Conservation (phyloP, 2,113 vertebrate genomes). For the Copsychus sechellarum region DNA sequence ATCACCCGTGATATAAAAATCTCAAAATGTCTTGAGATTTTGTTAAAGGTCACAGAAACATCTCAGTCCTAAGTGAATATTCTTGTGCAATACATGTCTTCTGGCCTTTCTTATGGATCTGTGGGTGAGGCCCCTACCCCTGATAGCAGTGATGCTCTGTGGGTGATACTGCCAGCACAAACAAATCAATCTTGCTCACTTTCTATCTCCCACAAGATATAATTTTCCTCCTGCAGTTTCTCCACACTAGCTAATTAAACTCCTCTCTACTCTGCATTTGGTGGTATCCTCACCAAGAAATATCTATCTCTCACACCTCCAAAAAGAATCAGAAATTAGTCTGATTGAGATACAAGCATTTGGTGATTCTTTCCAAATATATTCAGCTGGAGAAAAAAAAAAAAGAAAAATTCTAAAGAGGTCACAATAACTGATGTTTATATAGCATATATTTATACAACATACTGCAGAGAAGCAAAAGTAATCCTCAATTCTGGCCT, state of each 20-base stretch:
- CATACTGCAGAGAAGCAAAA: not conserved
- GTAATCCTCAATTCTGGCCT: not conserved
- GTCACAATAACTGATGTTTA: not conserved
- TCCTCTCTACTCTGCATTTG: not conserved
- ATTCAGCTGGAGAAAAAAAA: not conserved
- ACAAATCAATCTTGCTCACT: constrained; percentile 6
- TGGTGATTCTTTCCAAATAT: not conserved
- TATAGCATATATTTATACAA: not conserved
- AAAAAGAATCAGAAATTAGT: not conserved
- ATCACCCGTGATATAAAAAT: not conserved
- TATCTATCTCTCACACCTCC: not conserved
- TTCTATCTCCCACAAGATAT: not conserved
- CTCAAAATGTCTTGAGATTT: not conserved
- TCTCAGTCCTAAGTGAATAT: not conserved
- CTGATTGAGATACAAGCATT: not conserved
- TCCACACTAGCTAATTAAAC: not conserved
- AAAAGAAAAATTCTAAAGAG: not conserved
- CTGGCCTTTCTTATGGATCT: not conserved
- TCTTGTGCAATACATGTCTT: not conserved
- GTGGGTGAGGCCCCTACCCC: not conserved
- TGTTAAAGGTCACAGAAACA: not conserved
- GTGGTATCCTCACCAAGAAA: not conserved
- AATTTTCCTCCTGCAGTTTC: not conserved
- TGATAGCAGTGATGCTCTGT: not conserved
- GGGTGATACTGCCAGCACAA: not conserved